These are phyloP conservation scores for Prionace glauca DNA, from an alignment of 2,797 vertebrate genomes.

Conservation along the genomic window DNA sequence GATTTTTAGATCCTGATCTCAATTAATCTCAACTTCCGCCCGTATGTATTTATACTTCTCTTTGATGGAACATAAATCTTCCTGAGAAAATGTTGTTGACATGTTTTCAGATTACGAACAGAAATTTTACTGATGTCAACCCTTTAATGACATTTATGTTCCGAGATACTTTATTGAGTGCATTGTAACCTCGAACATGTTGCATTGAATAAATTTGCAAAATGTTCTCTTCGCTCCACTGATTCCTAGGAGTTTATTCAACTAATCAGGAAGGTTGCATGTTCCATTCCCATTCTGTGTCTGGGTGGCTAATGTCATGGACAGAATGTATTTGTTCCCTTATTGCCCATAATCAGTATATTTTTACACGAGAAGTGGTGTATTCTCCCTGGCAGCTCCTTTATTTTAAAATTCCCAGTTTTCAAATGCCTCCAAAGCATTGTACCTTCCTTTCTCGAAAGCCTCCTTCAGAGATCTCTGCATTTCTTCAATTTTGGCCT, in stretches of 20 bases:
- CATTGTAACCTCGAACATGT: not conserved
- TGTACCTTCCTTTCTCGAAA: not conserved
- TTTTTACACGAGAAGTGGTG: no score
- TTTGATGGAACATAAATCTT: not conserved
- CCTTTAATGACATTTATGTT: slow-evolving; percentile 9
- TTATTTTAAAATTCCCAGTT: not conserved
- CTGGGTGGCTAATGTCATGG: not conserved
- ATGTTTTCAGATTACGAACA: not conserved
- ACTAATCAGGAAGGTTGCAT: not conserved
- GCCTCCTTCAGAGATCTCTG: not conserved
- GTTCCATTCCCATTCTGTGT: not conserved
- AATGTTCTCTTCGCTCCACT: not conserved
- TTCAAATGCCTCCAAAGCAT: not conserved
- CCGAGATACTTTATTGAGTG: not conserved
- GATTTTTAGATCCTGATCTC: not conserved
- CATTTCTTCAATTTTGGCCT: not conserved
- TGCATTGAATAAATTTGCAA: not conserved
- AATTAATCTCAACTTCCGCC: not conserved
- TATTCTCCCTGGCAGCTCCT: not conserved
- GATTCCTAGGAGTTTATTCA: not conserved
- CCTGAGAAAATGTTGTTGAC: not conserved
- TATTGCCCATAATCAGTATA: no score
- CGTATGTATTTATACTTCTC: not conserved
- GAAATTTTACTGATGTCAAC: not conserved
- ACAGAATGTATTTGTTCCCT: no score